Evolutionary conservation across 2,888 invertebrate genomes (phyloP), one percentile per base, ranked within the genome.

Genomic region (Piscicola geometra): DNA sequence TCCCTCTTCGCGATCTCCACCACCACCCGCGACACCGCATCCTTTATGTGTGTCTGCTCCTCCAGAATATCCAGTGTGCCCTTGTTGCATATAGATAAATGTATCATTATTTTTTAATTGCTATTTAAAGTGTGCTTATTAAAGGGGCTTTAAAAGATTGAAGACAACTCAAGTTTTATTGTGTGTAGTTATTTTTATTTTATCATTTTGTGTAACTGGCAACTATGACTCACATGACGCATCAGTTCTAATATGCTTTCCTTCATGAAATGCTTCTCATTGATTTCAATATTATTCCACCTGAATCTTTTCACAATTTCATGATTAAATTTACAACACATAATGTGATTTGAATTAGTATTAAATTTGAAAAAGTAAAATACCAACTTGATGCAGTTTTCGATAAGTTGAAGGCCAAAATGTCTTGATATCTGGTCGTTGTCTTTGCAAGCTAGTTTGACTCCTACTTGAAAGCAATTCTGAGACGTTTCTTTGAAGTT

Each of bases 1-100:
- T 96, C 96, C 15, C 96, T 88, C 83, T 96, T 96, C 75, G 94
- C 92, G 91, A 97, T 94, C 87, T 97, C 96, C 0, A 97, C 96
- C 75, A 96, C 90, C n/a, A 95, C 91, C 70, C 94, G 89, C 21
- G 94, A 83, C 64, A 86, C 79, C 9, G 80, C 85, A 82, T 86
- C 84, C 78, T 86, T 85, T 64, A 86, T 82, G 78, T 83, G 84
- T 50, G 79, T 79, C 79, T 88, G 87, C 80, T 90, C 90, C 78
- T 89, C 89, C n/a, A 91, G 89, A 32, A 92, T 88, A 81, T 90
- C 89, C 18, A 90, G 90, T 18, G 92, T 92, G 77, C 93, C 91
- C 83, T 90, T n/a, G n/a, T n/a, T n/a, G n/a, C n/a, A n/a, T n/a
- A n/a, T n/a, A 77, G 5, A 79, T 79, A 77, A 76, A n/a, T n/a